Evolutionary conservation across 2,888 invertebrate genomes (phyloP).

Genomic region (Brenthis hecate): DNA sequence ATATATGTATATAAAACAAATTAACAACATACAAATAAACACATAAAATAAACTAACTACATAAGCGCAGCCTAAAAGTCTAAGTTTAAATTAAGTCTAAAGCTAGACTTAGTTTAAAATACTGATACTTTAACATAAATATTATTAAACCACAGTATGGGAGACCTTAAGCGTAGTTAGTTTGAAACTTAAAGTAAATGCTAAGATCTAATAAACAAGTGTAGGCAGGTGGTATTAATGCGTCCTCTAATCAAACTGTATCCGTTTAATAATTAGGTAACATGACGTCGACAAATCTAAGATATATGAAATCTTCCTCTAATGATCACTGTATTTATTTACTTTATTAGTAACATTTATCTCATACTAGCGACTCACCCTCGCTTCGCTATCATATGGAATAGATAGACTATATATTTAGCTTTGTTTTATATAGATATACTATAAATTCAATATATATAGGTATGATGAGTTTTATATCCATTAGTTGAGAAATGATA

Average conservation of each 20-base stretch:
- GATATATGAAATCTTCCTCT: slow-evolving; percentile 5
- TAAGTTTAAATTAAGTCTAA: background rate
- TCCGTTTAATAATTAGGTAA: slow-evolving; percentile 38
- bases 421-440: too few species aligned
- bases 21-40: too few species aligned
- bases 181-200: background rate
- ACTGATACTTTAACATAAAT: background rate
- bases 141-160: too few species aligned
- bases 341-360: too few species aligned
- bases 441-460: too few species aligned
- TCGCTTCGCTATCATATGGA: too few species aligned
- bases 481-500: too few species aligned
- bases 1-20: too few species aligned
- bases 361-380: too few species aligned
- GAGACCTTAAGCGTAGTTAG: background rate
- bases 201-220: slow-evolving; percentile 24
- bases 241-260: slow-evolving; percentile 64
- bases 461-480: too few species aligned
- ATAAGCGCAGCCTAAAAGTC: background rate
- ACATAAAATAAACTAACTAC: too few species aligned
- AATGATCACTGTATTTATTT: slow-evolving; percentile 15
- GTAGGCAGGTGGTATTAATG: slow-evolving; percentile 56
- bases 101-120: background rate
- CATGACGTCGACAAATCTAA: slow-evolving; percentile 10
- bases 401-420: too few species aligned